Base-by-base conservation (phyloP, 2,888 invertebrate species). In the Mesorhabditis spiculigera region DNA sequence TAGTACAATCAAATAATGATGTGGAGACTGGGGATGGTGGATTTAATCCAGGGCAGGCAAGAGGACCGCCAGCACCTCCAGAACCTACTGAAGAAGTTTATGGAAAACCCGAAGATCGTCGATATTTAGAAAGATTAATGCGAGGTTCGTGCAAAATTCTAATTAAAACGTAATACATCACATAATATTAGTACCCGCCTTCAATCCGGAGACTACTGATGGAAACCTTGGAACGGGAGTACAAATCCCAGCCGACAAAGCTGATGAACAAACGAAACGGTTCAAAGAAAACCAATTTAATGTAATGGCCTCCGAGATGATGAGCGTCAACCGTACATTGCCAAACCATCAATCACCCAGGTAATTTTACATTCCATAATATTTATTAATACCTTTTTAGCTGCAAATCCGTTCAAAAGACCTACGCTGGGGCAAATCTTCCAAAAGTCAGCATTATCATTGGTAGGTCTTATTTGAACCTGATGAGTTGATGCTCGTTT, bases 401-500 rank as follows among this genome's bases (percentile, higher is more conserved):
- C 50, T 77, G 77, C 63, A 68, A 69, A 6, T 68, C 66, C 0
- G 42, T 67, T 44, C 68, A 65, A 5, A 68, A 66, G 4, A 64
- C 44, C 8, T 71, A 74, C 65, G 71, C 71, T 28, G 16, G 63
- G 4, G 66, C 90, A 65, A 89, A 91, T 76, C 89, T 97, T 84
- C 96, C 96, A 4, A 91, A 93, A 63, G 95, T 96, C 42, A 94
- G 94, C 84, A 93, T 98, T 82, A 94, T 98, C 74, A 95, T 98
- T 84, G 58, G 58, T 50, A 50, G 2, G 8, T 50, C 8, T n/a
- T 50, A 50, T 50, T 10, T 50, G n/a, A 50, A 50, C 3, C 3
- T 50, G n/a, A 13, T 50, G 28, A 28, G 28, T 28, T 28, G 28
- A 28, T 3, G 28, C 28, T 28, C 28, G 8, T 10, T 50, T 50